phyloP scores from a whole-genome alignment of 2,888 invertebrate genomes.

The Cartodere bifasciata region DNA sequence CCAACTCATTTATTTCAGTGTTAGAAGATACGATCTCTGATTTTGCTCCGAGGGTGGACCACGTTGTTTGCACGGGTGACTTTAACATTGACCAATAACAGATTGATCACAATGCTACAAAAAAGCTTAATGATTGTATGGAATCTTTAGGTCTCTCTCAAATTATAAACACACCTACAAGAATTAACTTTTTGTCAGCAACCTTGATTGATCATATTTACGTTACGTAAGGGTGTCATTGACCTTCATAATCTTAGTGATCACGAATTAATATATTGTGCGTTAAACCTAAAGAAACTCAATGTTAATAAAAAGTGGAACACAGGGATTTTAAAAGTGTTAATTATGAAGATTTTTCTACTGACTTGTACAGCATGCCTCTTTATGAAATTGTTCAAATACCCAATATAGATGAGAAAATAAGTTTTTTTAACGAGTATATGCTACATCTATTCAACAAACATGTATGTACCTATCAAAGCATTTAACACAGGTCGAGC shows the following conservation, averaged over 20 bases:
- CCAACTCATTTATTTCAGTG: slow-evolving; percentile 2
- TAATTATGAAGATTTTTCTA: too few species aligned
- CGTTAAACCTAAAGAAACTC: neutral
- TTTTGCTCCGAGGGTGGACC: neutral
- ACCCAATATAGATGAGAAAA: too few species aligned
- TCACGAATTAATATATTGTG: slow-evolving; percentile 1
- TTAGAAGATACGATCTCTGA: slow-evolving; percentile 5
- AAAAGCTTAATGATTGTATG: neutral
- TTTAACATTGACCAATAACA: slow-evolving; percentile 7
- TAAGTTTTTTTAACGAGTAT: too few species aligned
- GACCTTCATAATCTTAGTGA: too few species aligned
- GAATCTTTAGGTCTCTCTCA: slow-evolving; percentile 5
- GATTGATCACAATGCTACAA: neutral
- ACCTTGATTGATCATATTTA: slow-evolving; percentile 7
- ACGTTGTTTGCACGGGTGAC: slow-evolving; percentile 7
- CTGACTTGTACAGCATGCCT: neutral
- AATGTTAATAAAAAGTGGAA: neutral
- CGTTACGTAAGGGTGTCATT: neutral
- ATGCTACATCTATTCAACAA: slow-evolving; percentile 7
- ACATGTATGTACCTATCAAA: slow-evolving; percentile 8
- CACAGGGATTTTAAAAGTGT: too few species aligned
- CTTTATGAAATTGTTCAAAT: too few species aligned
- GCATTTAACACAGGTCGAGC: slow-evolving; percentile 3
- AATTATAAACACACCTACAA: slow-evolving; percentile 4
- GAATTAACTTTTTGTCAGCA: slow-evolving; percentile 1